Percentiles rank a stretch among this genome's conserved stretches.
These are phyloP conservation scores for Pseudocheirus occidentalis DNA, from an alignment of 2,797 vertebrate species.

Conservation along the genomic window DNA sequence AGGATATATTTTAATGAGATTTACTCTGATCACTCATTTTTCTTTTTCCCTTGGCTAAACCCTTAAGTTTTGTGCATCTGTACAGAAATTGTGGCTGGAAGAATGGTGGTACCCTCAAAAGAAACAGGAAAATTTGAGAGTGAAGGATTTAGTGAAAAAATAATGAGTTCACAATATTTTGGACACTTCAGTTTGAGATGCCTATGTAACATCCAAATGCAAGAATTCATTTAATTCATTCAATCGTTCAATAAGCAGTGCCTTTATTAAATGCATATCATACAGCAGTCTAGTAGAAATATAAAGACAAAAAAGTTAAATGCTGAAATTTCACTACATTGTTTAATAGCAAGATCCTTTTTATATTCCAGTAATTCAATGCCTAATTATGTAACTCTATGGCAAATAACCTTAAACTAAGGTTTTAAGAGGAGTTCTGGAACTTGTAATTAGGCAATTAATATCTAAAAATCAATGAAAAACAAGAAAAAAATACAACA, in stretches of 20 bases:
- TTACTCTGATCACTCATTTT: not conserved
- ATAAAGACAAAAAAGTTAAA: not conserved
- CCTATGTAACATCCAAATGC: not conserved
- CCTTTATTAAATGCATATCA: not conserved
- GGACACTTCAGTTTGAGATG: not conserved
- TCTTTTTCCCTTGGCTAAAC: not conserved
- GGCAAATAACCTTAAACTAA: not conserved
- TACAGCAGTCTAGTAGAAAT: not conserved
- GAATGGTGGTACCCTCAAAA: not conserved
- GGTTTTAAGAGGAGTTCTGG: not conserved
- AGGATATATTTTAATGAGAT: not conserved
- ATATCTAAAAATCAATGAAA: not conserved
- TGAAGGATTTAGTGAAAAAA: not conserved
- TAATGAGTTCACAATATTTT: not conserved
- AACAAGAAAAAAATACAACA: not conserved
- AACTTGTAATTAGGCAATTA: not conserved
- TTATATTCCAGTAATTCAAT: not conserved
- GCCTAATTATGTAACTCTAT: not conserved
- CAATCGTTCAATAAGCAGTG: not conserved
- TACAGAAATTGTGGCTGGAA: not conserved
- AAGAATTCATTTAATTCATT: not conserved
- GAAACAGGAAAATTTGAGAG: not conserved
- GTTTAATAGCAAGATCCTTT: not conserved
- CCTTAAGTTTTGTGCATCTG: not conserved
- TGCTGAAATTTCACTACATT: not conserved